Base-by-base conservation (phyloP, 2,113 vertebrate species). In the Probosciger aterrimus region DNA sequence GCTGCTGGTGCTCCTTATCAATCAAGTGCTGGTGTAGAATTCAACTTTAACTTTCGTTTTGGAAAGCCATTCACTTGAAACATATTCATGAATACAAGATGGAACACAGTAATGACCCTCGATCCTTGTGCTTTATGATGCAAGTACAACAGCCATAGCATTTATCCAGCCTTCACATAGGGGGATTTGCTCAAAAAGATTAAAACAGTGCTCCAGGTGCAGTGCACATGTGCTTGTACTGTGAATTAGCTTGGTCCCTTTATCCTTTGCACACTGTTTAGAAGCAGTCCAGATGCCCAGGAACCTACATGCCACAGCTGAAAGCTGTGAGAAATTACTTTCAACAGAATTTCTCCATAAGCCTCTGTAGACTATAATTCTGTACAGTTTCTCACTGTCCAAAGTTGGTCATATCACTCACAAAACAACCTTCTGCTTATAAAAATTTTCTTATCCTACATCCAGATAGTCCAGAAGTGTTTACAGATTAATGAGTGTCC, bases 221-320 rank as follows among this genome's bases (percentile, higher is more conserved):
- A 41, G 27, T 1, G 5, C 39, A 17, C 8, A 4, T 33, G 33
- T 41, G 12, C 19, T n/a, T 25, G 18, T 11, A 24, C 0, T 35
- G 28, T 28, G 9, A 68, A 86, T 35, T 63, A 57, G 4, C 18
- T 65, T 2, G 0, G 33, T 57, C 14, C 10, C 33, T 50, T 39
- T 11, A 63, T 28, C 35, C 12, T 39, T n/a, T 60, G 10, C 20
- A 44, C 3, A 11, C 33, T 44, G 31, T n/a, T 62, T 18, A 46
- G 53, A n/a, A 70, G 20, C 11, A 11, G 24, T 30, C 11, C 46
- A 82, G 81, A 35, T 35, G 39, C 33, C 39, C 79, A 80, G 43
- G 7, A 52, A n/a, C 33, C 18, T 37, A 53, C 10, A 23, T 11
- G 28, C 11, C 22, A 50, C 25, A 59, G 16, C 0, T 57, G 16